Evolutionary conservation across 1,140 invertebrate species (phyloP).

Genomic region (Drosophila obscura): DNA sequence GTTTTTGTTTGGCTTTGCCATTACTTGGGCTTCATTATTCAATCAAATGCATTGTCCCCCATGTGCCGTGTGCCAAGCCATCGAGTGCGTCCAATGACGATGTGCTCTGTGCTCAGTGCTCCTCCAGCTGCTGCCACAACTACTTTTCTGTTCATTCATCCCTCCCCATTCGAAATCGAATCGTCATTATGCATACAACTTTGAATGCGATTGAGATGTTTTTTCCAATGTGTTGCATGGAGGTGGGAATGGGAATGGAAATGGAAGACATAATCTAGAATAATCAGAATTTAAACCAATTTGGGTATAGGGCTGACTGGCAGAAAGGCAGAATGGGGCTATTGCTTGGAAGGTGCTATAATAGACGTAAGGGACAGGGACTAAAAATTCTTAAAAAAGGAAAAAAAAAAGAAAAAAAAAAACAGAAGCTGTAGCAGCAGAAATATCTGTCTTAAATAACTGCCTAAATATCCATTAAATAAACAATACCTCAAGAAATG

Average conservation of each 20-base stretch:
- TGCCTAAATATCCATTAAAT: no score
- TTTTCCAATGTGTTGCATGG: background rate
- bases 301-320: background rate
- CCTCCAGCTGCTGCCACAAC: constrained; percentile 1
- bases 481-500: no score
- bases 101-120: background rate
- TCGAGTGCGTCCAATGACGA: constrained; percentile 25
- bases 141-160: constrained; percentile 29
- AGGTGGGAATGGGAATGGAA: background rate
- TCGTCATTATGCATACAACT: constrained; percentile 29
- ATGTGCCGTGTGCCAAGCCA: constrained; percentile 9
- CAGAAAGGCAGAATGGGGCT: no score
- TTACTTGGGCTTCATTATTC: constrained; percentile 71
- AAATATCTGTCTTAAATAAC: no score
- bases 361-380: no score
- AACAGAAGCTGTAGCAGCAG: no score
- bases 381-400: no score
- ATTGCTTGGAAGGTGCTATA: no score
- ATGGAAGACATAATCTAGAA: constrained; percentile 20
- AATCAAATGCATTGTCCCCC: constrained; percentile 71
- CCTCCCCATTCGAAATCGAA: constrained; percentile 3
- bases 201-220: constrained; percentile 6
- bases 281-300: constrained; percentile 20
- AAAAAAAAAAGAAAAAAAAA: no score
- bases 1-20: constrained; percentile 65